Evolutionary conservation across 92 coral and sea anemone genomes (phyloP), one percentile per base, ranked within the genome.

Genomic region (Umimayanthus chanpuru): DNA sequence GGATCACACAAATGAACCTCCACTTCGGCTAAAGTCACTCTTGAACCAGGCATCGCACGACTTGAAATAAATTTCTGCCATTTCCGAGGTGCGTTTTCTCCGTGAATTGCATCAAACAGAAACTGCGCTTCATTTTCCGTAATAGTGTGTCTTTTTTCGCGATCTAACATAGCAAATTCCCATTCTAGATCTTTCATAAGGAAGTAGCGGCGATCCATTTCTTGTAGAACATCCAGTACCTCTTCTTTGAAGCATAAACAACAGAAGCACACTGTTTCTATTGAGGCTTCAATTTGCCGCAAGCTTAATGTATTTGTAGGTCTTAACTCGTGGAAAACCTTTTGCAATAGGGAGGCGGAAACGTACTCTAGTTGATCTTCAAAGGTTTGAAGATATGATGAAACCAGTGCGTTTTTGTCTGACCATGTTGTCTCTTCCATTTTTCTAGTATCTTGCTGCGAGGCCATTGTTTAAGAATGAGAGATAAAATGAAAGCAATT

Each of bases 151-250:
- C 55, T 55, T 39, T 81, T 92, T 50, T 89, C 94, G 36, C 90
- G 86, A 77, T 92, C 94, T 79, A 92, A 26, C 92, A 92, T 81
- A 44, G 80, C 81, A 55, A 92, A 92, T 67, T 92, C 94, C 94
- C 94, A 92, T 25, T 89, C 68, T 75, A 92, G 28, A 50, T 89
- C 94, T 15, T 82, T 88, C 90, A 92, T 92, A 25, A 92, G 90
- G 74, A 92, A 92, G 50, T 89, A 85, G 8, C 94, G 94, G 41
- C 92, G 94, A 81, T 92, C 94, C 84, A 89, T 86, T 82, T 92
- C 94, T n/a, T 81, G 70, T 41, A 92, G 53, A 2, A 92, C 92
- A 49, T 86, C 92, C 49, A 92, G 18, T 0, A 89, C 85, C 56
- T 92, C 92, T 14, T 92, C 94, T 47, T 55, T 86, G 58, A 89